phyloP scores from a whole-genome alignment of 2,888 invertebrate genomes.

The Latheticus oryzae region DNA sequence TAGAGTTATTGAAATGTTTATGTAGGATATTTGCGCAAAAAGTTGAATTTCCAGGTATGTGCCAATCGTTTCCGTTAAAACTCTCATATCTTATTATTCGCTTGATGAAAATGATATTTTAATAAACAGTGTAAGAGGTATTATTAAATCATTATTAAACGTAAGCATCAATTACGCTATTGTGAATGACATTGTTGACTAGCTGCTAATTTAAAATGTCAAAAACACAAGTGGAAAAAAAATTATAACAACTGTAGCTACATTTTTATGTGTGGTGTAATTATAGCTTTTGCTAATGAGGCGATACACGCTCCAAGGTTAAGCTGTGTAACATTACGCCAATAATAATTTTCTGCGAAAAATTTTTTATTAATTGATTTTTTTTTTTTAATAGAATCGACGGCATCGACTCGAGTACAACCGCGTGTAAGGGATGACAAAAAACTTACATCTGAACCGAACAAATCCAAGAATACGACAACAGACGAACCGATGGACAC shows the following conservation, averaged over 20 bases:
- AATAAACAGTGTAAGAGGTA: no score
- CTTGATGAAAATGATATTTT: no score
- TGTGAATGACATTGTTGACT: no score
- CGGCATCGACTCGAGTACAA: conserved; percentile 53
- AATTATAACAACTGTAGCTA: neutral
- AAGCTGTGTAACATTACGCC: conserved; percentile 6
- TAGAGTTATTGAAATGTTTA: no score
- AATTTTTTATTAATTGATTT: conserved; percentile 2
- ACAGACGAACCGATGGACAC: conserved; percentile 57
- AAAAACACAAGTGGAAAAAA: conserved; percentile 2
- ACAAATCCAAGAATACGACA: conserved; percentile 52
- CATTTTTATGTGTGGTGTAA: conserved; percentile 14
- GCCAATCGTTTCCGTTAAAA: no score
- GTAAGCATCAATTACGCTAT: neutral
- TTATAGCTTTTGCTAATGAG: conserved; percentile 24
- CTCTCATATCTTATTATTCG: no score
- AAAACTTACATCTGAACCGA: conserved; percentile 60
- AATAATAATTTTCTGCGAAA: neutral
- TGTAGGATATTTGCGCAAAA: no score
- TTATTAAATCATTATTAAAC: no score
- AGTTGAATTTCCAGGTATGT: no score
- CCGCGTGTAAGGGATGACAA: conserved; percentile 72
- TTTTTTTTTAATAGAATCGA: conserved; percentile 17
- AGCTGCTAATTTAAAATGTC: conserved; percentile 1
- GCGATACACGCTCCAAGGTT: conserved; percentile 20